Evolutionary conservation across 2,888 invertebrate genomes (phyloP).

Genomic region (Pterostichus niger): DNA sequence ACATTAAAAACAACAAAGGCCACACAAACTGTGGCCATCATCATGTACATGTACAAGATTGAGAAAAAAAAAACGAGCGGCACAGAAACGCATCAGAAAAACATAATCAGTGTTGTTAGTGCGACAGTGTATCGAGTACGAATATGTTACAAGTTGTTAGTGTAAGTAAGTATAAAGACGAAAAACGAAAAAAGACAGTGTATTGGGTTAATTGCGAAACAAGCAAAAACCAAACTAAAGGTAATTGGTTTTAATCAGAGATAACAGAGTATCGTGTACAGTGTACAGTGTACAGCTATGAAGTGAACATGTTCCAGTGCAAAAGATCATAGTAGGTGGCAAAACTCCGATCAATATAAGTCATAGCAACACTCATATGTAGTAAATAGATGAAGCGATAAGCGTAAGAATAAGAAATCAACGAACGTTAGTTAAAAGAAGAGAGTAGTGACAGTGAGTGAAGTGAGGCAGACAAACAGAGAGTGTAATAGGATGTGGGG

Average conservation of each 20-base stretch:
- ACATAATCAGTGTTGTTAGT: conserved; percentile 50
- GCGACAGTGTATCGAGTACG: conserved; percentile 50
- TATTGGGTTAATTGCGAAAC: conserved; percentile 15
- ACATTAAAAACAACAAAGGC: conserved; percentile 30
- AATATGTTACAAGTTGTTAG: conserved; percentile 39
- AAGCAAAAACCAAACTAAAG: conserved; percentile 36
- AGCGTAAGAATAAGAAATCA: conserved; percentile 1
- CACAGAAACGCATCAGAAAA: conserved; percentile 63
- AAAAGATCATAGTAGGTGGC: conserved; percentile 15
- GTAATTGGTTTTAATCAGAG: conserved; percentile 32
- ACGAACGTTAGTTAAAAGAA: neutral
- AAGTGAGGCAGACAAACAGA: conserved; percentile 18
- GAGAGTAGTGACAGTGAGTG: neutral
- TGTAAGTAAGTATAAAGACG: conserved; percentile 12
- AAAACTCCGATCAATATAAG: neutral
- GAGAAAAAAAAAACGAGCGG: conserved; percentile 35
- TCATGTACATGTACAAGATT: conserved; percentile 3
- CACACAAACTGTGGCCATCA: conserved; percentile 13
- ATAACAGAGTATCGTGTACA: conserved; percentile 40
- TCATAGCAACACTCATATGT: conserved; percentile 44
- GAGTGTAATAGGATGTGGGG: conserved; percentile 17
- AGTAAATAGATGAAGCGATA: conserved; percentile 35
- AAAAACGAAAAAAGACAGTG: conserved; percentile 32
- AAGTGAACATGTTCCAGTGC: conserved; percentile 47
- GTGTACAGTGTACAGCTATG: conserved; percentile 37